Evolutionary conservation across 2,888 invertebrate genomes (phyloP).

Genomic region (Nasonovia ribisnigri): DNA sequence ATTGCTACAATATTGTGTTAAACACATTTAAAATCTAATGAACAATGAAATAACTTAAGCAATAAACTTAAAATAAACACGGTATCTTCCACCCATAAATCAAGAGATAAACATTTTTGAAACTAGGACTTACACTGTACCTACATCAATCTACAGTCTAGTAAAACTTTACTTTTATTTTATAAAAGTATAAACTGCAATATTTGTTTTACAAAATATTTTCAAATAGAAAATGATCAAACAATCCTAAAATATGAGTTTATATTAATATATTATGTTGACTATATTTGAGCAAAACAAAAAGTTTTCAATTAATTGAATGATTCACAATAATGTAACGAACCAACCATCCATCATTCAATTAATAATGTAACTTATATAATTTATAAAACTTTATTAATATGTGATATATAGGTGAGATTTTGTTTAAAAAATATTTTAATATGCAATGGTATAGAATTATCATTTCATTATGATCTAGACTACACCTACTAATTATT

Average conservation of each 20-base stretch:
- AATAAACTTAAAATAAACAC: constrained; percentile 39
- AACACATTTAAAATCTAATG: background rate
- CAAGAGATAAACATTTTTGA: constrained; percentile 41
- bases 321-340: background rate
- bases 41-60: constrained; percentile 37
- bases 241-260: background rate
- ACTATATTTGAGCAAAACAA: background rate
- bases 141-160: constrained; percentile 14
- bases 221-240: too few relatives aligned
- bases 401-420: background rate
- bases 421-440: background rate
- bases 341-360: background rate
- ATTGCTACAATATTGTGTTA: background rate
- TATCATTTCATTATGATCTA: background rate
- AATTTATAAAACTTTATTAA: background rate
- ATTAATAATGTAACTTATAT: background rate
- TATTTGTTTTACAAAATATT: background rate
- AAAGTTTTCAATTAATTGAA: background rate
- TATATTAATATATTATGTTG: background rate
- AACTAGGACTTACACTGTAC: constrained; percentile 13
- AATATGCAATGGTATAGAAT: background rate
- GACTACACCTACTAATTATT: background rate
- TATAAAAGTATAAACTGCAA: background rate
- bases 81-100: constrained; percentile 50
- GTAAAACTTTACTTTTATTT: background rate